phyloP scores from a whole-genome alignment of 2,797 vertebrate genomes.

The Lophotriccus pileatus region DNA sequence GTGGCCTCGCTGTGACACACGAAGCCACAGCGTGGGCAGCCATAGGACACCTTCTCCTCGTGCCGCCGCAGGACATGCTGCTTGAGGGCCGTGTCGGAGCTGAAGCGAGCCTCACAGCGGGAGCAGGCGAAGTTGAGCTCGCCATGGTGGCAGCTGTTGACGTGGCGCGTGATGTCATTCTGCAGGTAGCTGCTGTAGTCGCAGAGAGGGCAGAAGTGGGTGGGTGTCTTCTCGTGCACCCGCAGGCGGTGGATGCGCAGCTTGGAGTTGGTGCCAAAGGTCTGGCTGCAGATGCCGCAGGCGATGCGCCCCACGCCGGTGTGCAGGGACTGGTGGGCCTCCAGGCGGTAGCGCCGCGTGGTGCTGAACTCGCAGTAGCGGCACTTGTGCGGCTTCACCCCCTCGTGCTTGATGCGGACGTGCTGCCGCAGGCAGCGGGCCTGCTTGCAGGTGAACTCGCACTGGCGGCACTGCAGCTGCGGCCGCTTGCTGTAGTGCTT shows the following conservation, averaged over 20 bases:
- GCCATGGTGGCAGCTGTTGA: conserved; percentile 87
- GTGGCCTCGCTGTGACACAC: conserved; percentile 77
- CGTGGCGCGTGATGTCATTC: conserved; percentile 88
- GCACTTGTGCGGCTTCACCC: conserved; percentile 81
- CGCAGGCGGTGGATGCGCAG: conserved; percentile 87
- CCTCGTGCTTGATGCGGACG: conserved; percentile 84
- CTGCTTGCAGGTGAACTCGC: conserved; percentile 88
- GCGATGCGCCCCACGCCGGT: conserved; percentile 88
- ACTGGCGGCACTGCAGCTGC: conserved; percentile 79
- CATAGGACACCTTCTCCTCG: conserved; percentile 64
- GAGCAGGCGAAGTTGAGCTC: conserved; percentile 80
- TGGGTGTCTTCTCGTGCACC: conserved; percentile 87
- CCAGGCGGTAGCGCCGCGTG: conserved; percentile 86
- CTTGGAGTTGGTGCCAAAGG: conserved; percentile 89
- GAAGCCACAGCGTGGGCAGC: conserved; percentile 78
- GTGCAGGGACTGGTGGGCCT: conserved; percentile 91
- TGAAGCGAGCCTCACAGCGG: conserved; percentile 86
- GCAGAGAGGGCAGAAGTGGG: conserved; percentile 88
- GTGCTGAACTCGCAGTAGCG: conserved; percentile 89
- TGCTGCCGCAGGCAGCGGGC: conserved; percentile 84
- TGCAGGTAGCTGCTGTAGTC: conserved; percentile 90
- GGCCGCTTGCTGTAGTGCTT: conserved; percentile 63
- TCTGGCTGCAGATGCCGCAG: conserved; percentile 83
- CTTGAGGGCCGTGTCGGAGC: conserved; percentile 87
- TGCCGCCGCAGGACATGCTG: conserved; percentile 88